Conservation (phyloP, 2,797 vertebrate species). For the Sebastes itinus region DNA sequence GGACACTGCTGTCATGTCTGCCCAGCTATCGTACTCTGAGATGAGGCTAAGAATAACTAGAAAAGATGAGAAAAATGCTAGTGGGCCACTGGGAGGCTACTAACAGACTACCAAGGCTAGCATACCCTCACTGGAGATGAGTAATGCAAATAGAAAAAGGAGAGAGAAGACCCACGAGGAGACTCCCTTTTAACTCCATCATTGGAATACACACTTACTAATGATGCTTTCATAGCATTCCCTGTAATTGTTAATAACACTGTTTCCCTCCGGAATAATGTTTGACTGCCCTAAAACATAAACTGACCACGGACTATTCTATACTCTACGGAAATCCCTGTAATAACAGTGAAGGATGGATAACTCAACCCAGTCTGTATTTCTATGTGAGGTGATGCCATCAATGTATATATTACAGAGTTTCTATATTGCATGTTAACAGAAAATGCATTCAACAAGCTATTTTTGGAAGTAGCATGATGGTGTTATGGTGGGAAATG, state of each 20-base stretch:
- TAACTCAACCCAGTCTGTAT: not conserved
- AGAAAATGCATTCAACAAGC: not conserved
- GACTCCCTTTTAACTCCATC: not conserved
- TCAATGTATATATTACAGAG: not conserved
- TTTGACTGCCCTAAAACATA: not conserved
- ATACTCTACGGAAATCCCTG: not conserved
- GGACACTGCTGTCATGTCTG: constrained; percentile 43
- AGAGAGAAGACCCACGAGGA: not conserved
- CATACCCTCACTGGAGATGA: not conserved
- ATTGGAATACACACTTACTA: not conserved
- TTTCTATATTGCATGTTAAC: not conserved
- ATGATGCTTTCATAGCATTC: constrained; percentile 1
- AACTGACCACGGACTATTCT: not conserved
- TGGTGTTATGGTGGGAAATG: not conserved
- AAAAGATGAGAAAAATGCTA: constrained; percentile 36
- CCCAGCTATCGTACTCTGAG: constrained; percentile 28
- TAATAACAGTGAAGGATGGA: not conserved
- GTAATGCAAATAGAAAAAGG: constrained; percentile 8
- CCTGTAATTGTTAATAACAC: constrained; percentile 2
- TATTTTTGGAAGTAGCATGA: not conserved
- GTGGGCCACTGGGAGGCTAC: constrained; percentile 31
- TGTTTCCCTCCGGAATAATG: constrained; percentile 7
- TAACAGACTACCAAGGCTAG: constrained; percentile 16
- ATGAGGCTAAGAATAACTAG: constrained; percentile 63
- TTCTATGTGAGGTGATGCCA: not conserved